A percentile compares a stretch with the other conserved stretches of the same genome.
phyloP scores from a whole-genome alignment of 2,797 vertebrate genomes.

The Psittacula echo region DNA sequence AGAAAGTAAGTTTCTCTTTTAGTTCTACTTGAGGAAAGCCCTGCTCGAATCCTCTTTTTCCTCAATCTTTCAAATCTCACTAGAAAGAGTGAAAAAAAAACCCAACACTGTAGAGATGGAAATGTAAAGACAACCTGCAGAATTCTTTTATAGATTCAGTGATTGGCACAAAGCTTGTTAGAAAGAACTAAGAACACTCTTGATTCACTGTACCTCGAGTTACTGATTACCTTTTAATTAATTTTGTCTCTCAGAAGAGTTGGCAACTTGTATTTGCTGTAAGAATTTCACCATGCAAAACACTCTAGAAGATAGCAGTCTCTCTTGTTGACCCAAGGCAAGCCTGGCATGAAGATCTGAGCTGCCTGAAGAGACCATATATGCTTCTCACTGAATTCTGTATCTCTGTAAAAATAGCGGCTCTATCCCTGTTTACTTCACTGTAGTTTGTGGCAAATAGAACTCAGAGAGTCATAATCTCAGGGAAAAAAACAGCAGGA shows the following conservation, averaged over 20 bases:
- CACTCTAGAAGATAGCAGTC: not conserved
- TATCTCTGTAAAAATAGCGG: accelerated
- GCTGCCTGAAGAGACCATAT: not conserved
- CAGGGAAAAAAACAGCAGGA: not conserved
- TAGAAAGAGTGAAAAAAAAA: not conserved
- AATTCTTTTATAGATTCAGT: not conserved
- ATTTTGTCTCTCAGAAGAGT: not conserved
- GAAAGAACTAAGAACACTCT: not conserved
- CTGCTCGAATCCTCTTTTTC: not conserved
- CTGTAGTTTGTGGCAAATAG: not conserved
- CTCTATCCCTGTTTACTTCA: not conserved
- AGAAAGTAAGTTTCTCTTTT: not conserved
- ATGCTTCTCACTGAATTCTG: not conserved
- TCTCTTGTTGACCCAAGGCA: not conserved
- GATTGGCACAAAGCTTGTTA: not conserved
- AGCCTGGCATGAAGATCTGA: not conserved
- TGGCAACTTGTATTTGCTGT: not conserved
- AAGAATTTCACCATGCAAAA: not conserved
- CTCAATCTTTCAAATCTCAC: not conserved
- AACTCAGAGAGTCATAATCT: not conserved
- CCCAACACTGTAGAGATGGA: accelerated
- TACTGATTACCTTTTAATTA: not conserved
- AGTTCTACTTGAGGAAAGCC: not conserved
- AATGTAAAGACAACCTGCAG: not conserved
- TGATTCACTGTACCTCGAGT: not conserved